Evolutionary conservation across 1,140 invertebrate species (phyloP), one percentile per base, ranked within the genome.

Genomic region (Apis florea): DNA sequence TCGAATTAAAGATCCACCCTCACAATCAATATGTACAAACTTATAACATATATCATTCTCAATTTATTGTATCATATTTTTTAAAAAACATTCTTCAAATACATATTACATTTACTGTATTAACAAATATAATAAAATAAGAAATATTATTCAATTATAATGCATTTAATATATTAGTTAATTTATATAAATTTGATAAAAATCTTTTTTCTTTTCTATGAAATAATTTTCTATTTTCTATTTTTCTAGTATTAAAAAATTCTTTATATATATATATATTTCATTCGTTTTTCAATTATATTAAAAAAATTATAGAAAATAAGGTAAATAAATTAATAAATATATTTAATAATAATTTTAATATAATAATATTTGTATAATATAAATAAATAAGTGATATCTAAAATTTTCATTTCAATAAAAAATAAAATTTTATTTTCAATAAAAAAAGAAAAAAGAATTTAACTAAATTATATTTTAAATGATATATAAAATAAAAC

Each of bases 1-100:
- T 79, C 70, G 73, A 85, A 79, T 89, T 89, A 78, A 83, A 87
- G 79, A 80, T 86, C 76, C 77, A 84, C 78, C 77, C 53, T 63
- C 70, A 40, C 72, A 51, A 61, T 76, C 63, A 54, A 59, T 49
- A 58, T 67, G 79, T 75, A 86, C 54, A 64, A 64, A 85, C 26
- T 53, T 49, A n/a, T 26, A 17, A 61, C 17, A 53, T 61, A 54
- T 75, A 75, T 70, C 53, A 64, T 31, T 31, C 31, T 31, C 9
- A 15, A 21, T 0, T 6, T 19, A 31, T 71, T 54, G 40, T 17
- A 31, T 71, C 10, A 2, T 21, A 40, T n/a, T 68, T 11, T 31
- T 21, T n/a, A n/a, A 67, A 59, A 51, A 12, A 15, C 4, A 40
- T 26, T 17, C 19, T 17, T 63, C 19, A 31, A 19, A 8, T 10